A percentile compares a stretch with the other conserved stretches of the same genome.
These are phyloP conservation scores for Perca fluviatilis DNA, from an alignment of 2,113 vertebrate genomes.

Conservation along the genomic window DNA sequence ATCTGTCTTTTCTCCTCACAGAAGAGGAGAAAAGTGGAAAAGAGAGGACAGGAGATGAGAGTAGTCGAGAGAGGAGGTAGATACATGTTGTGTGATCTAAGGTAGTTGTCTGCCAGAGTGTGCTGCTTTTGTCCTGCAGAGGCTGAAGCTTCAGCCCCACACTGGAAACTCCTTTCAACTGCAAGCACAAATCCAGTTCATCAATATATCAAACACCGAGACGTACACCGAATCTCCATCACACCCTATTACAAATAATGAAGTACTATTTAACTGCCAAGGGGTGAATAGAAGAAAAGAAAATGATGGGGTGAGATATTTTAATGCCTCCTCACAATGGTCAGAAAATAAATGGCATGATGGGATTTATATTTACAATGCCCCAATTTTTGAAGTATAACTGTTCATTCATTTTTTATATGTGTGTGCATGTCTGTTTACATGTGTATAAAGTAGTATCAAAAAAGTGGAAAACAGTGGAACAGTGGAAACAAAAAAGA, in stretches of 20 bases:
- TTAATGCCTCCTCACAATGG: not conserved
- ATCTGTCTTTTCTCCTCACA: slow-evolving; percentile 62
- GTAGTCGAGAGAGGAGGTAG: slow-evolving; percentile 65
- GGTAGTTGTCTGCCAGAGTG: slow-evolving; percentile 61
- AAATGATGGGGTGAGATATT: not conserved
- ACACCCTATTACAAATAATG: slow-evolving; percentile 27
- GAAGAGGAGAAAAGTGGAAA: slow-evolving; percentile 55
- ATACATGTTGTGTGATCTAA: slow-evolving; percentile 69
- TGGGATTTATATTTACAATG: not conserved
- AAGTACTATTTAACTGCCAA: not conserved
- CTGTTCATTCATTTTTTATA: not conserved
- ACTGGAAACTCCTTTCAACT: slow-evolving; percentile 19
- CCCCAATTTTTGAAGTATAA: not conserved
- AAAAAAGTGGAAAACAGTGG: too few species aligned
- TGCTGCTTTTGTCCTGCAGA: slow-evolving; percentile 58
- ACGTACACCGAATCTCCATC: slow-evolving; percentile 26
- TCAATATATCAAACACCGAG: slow-evolving; percentile 10
- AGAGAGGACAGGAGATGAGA: slow-evolving; percentile 70
- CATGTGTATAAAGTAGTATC: not conserved
- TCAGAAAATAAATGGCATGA: not conserved
- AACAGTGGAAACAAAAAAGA: not conserved
- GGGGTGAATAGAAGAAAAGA: not conserved
- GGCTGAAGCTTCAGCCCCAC: slow-evolving; percentile 35
- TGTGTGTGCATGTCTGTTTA: not conserved
- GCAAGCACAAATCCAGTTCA: slow-evolving; percentile 50